These are phyloP conservation scores for Temnothorax unifasciatus DNA, from an alignment of 2,888 invertebrate species.

Conservation along the genomic window DNA sequence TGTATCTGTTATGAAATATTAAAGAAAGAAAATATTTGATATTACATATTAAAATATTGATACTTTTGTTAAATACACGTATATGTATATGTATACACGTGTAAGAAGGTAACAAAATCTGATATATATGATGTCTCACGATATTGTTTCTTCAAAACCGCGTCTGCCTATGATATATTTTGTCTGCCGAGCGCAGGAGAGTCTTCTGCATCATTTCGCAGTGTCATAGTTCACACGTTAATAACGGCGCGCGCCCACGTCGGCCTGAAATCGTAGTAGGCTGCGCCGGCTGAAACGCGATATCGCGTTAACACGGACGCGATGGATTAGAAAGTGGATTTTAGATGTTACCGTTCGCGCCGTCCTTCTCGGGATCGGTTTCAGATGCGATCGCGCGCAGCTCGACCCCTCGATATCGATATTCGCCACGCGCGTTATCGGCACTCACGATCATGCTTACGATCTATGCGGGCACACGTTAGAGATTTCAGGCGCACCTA, in stretches of 20 bases:
- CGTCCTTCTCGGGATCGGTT: constrained; percentile 31
- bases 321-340: constrained; percentile 55
- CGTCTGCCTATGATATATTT: background rate
- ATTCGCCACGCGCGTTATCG: constrained; percentile 50
- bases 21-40: background rate
- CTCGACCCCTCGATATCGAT: constrained; percentile 58
- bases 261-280: constrained; percentile 46
- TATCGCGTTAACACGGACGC: constrained; percentile 52
- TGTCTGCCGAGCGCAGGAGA: background rate
- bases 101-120: background rate
- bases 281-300: constrained; percentile 47
- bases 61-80: background rate
- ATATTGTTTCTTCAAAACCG: background rate
- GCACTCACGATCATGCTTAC: constrained; percentile 35
- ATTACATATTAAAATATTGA: background rate
- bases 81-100: background rate
- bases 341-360: constrained; percentile 49
- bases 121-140: background rate
- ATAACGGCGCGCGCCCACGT: constrained; percentile 56
- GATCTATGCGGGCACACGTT: constrained; percentile 51
- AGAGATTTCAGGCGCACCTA: constrained; percentile 60
- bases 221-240: constrained; percentile 57
- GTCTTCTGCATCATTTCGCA: constrained; percentile 43
- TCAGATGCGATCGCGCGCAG: constrained; percentile 38
- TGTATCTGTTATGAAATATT: background rate